phyloP scores from a whole-genome alignment of 1,140 invertebrate species.

The Orius laevigatus region DNA sequence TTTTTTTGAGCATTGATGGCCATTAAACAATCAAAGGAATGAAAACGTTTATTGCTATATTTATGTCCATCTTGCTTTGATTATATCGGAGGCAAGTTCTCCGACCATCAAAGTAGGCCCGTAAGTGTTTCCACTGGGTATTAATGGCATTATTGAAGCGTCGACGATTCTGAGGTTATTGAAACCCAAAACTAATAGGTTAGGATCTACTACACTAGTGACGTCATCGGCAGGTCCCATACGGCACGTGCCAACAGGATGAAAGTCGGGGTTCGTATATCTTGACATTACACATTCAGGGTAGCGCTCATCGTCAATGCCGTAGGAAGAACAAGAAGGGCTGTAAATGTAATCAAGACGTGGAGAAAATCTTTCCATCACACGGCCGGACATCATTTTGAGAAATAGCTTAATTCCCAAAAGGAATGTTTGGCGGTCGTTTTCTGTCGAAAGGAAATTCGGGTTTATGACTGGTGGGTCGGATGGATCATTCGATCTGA shows the following conservation, averaged over 20 bases:
- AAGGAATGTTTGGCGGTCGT: not conserved
- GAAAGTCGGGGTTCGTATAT: slow-evolving; percentile 33
- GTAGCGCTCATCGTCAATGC: not conserved
- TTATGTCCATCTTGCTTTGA: not conserved
- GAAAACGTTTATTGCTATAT: no score
- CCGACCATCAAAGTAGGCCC: slow-evolving; percentile 40
- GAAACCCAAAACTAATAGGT: slow-evolving; percentile 26
- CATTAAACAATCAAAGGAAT: no score
- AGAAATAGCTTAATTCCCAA: not conserved
- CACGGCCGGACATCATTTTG: not conserved
- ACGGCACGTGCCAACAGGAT: slow-evolving; percentile 42
- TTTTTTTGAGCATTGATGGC: no score
- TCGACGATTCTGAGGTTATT: slow-evolving; percentile 27
- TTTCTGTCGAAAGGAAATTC: not conserved
- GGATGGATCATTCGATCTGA: not conserved
- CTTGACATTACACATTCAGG: not conserved
- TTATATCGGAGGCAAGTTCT: slow-evolving; percentile 21
- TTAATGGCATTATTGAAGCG: slow-evolving; percentile 26
- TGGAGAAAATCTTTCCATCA: not conserved
- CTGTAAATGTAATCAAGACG: not conserved
- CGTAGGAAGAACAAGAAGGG: not conserved
- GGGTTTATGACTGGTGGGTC: slow-evolving; percentile 8
- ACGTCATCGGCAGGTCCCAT: slow-evolving; percentile 34
- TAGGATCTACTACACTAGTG: slow-evolving; percentile 32
- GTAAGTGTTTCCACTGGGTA: slow-evolving; percentile 20